Evolutionary conservation across 2,113 vertebrate species (phyloP).

Genomic region (Jacana jacana): DNA sequence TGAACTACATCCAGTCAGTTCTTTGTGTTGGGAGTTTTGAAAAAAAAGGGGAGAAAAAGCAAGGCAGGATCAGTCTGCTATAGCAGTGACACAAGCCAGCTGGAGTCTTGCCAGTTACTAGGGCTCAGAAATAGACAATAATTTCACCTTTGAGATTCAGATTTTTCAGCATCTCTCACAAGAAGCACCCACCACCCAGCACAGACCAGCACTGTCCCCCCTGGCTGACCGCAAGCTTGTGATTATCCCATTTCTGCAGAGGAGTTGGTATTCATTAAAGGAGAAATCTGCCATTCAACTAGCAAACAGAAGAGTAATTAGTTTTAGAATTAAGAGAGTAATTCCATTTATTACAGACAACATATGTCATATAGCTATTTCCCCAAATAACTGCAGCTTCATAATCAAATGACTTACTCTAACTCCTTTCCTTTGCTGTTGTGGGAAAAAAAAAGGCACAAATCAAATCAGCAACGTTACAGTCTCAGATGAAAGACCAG

Average conservation of each 20-base stretch:
- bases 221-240: not conserved
- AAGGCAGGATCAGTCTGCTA: not conserved
- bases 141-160: not conserved
- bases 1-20: not conserved
- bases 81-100: not conserved
- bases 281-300: not conserved
- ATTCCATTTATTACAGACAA: constrained; percentile 9
- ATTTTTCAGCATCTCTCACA: not conserved
- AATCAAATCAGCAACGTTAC: not conserved
- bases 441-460: not conserved
- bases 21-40: not conserved
- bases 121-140: not conserved
- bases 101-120: not conserved
- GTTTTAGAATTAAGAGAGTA: not conserved
- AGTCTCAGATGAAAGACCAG: not conserved
- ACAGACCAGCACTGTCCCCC: not conserved
- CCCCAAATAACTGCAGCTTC: constrained; percentile 7
- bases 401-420: not conserved
- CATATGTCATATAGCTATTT: not conserved
- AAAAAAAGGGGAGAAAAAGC: not conserved
- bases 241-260: not conserved
- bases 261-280: not conserved
- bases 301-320: not conserved
- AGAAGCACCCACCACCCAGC: not conserved
- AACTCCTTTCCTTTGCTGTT: not conserved